A percentile compares a stretch with the other conserved stretches of the same genome.
These are phyloP conservation scores for Oophaga sylvatica DNA, from an alignment of 2,797 vertebrate species.

Conservation along the genomic window DNA sequence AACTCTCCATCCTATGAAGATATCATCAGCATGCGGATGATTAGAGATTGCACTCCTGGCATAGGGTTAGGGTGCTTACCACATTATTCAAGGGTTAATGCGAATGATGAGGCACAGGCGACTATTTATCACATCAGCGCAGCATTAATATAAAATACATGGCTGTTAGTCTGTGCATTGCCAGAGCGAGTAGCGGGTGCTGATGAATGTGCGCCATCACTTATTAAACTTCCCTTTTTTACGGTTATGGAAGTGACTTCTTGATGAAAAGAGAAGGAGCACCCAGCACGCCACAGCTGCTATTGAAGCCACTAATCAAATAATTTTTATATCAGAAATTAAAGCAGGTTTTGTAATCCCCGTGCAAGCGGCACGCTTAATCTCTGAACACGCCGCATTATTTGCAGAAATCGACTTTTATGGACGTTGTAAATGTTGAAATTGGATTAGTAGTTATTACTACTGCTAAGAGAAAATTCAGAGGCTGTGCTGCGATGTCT, in stretches of 20 bases:
- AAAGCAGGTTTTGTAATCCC: conserved; percentile 51
- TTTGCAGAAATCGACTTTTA: conserved; percentile 50
- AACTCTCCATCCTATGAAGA: not conserved
- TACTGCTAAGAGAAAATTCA: not conserved
- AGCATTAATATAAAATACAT: conserved; percentile 2
- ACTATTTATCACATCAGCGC: conserved; percentile 19
- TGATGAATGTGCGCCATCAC: not conserved
- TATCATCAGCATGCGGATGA: not conserved
- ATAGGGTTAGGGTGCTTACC: too few relatives aligned
- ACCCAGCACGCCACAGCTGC: conserved; percentile 31
- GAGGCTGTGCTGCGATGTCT: not conserved
- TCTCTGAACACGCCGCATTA: conserved; percentile 39
- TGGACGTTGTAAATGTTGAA: conserved; percentile 57
- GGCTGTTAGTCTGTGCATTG: not conserved
- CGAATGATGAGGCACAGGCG: not conserved
- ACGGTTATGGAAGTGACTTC: conserved; percentile 9
- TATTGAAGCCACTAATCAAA: conserved; percentile 56
- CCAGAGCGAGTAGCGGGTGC: not conserved
- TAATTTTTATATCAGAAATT: conserved; percentile 56
- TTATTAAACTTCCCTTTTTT: conserved; percentile 46
- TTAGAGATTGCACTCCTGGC: not conserved
- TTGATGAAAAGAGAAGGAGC: conserved; percentile 37
- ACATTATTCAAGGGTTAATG: conserved; percentile 5
- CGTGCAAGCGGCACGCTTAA: conserved; percentile 38
- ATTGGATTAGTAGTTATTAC: conserved; percentile 59